Evolutionary conservation across 1,140 invertebrate genomes (phyloP), one percentile per base, ranked within the genome.

Genomic region (Rhagoletis zephyria): DNA sequence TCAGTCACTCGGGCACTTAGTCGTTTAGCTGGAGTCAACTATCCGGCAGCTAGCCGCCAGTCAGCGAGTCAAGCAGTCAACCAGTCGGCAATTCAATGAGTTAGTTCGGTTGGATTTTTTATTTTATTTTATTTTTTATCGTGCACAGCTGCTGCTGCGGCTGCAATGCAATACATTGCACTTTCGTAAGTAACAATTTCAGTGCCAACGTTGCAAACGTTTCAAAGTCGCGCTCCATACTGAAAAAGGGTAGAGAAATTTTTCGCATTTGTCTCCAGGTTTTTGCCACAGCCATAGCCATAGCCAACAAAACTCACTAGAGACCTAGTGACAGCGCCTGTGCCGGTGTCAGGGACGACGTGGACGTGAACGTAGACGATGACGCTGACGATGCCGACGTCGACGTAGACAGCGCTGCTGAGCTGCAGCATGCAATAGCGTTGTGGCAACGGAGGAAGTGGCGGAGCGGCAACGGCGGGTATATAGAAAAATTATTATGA

Each of bases 171-270:
- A 19, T 86, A 19, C 85, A 48, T 60, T 86, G 59, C 85, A 65
- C 85, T 86, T 65, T 63, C 48, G 74, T 56, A 30, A 30, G 30
- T 30, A 30, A 19, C 10, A 30, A 19, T 9, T 81, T 56, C 74
- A 56, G 74, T 81, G 48, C 74, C 48, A 63, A 61, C 85, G 85
- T 65, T 86, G 59, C 85, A 86, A 86, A 86, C 85, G 85, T 89
- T 92, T 89, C 91, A 92, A 92, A 92, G 90, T 92, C 90, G 89
- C 91, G 91, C 89, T 91, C 89, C 89, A 89, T 89, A 92, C 91
- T 91, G 91, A 88, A 91, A 86, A 92, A 90, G 91, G 91, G 91
- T 92, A 92, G 90, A 92, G 91, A 91, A 90, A 90, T 91, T 89
- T 91, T 87, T 85, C 42, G 87, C 74, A 87, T 85, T 87, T 48